phyloP scores from a whole-genome alignment of 2,113 vertebrate species.

The Gadus chalcogrammus region DNA sequence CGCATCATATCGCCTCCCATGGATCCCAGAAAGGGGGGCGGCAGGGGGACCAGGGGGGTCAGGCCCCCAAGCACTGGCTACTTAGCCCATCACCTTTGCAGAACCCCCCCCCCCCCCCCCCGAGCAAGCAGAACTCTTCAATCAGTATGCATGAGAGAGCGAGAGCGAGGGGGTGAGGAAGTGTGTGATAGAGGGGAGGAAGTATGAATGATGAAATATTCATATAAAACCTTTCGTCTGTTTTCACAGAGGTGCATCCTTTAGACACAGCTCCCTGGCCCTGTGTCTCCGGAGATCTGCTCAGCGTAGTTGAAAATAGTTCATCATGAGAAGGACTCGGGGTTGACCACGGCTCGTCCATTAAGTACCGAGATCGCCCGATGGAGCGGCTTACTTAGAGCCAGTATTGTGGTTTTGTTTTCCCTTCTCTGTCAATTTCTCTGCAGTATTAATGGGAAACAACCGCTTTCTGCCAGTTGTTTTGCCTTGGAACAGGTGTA shows the following conservation, averaged over 20 bases:
- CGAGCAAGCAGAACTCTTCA: constrained; percentile 29
- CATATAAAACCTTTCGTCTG: constrained; percentile 14
- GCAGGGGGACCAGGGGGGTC: constrained; percentile 17
- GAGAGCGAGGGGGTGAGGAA: constrained; percentile 2
- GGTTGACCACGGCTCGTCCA: constrained; percentile 37
- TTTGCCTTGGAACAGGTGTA: constrained; percentile 36
- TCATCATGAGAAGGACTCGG: constrained; percentile 45
- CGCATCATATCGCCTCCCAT: constrained; percentile 27
- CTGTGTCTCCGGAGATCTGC: neutral
- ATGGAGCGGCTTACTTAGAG: constrained; percentile 18
- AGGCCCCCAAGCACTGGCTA: constrained; percentile 6
- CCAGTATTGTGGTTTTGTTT: neutral
- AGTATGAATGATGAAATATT: constrained; percentile 43
- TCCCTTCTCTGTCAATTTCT: neutral
- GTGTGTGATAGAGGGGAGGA: neutral
- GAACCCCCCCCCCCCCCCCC: neutral
- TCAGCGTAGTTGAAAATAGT: constrained; percentile 21
- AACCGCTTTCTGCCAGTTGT: neutral
- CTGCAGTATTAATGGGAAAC: constrained; percentile 10
- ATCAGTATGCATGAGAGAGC: constrained; percentile 18
- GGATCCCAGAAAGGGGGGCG: constrained; percentile 22
- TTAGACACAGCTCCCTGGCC: neutral
- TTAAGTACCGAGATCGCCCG: constrained; percentile 45
- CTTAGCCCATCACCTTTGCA: neutral
- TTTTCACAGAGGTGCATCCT: constrained; percentile 3